Conservation (phyloP, 2,797 vertebrate genomes). For the Taenioides sp. region DNA sequence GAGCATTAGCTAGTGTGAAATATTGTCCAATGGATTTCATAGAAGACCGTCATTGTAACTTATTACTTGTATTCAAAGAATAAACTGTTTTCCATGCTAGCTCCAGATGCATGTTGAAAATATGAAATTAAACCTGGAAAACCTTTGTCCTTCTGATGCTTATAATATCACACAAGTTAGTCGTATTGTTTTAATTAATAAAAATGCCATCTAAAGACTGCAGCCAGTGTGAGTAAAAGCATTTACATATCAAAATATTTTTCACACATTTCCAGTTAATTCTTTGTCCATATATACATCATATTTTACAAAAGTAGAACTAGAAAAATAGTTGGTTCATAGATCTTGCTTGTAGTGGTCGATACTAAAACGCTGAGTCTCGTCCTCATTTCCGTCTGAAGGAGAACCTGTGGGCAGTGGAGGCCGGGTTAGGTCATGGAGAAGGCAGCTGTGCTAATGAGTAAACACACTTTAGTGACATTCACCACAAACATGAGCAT, state of each 20-base stretch:
- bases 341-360: conserved; percentile 33
- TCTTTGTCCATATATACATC: conserved; percentile 18
- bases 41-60: conserved; percentile 47
- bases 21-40: conserved; percentile 10
- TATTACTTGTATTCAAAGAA: conserved; percentile 50
- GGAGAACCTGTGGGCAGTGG: conserved; percentile 74
- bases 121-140: background rate
- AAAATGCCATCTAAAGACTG: background rate
- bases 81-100: conserved; percentile 48
- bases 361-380: conserved; percentile 35
- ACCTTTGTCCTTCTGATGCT: background rate
- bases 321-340: conserved; percentile 8
- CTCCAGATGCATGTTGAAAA: background rate
- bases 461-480: conserved; percentile 28
- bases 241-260: background rate
- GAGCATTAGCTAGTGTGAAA: conserved; percentile 9
- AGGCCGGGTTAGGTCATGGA: conserved; percentile 12
- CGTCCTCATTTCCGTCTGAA: conserved; percentile 72
- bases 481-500: conserved; percentile 49
- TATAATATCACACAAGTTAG: background rate
- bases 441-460: conserved; percentile 38
- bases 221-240: conserved; percentile 5
- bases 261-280: conserved; percentile 60
- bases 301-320: conserved; percentile 30
- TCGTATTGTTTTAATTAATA: background rate